phyloP scores from a whole-genome alignment of 2,888 invertebrate genomes.

The Acanthacorydalis orientalis region DNA sequence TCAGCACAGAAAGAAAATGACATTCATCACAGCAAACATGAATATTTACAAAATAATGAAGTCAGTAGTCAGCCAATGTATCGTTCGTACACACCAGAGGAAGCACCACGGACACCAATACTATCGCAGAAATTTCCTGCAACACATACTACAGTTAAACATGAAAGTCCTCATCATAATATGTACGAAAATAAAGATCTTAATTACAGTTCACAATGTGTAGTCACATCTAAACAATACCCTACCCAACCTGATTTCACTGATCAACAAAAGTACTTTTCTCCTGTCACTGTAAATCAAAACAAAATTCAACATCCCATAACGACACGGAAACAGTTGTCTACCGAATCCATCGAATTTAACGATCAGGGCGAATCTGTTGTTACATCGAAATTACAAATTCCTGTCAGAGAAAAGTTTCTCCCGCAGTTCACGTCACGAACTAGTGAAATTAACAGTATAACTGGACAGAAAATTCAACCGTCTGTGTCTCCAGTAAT shows the following conservation, averaged over 20 bases:
- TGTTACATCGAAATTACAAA: slow-evolving; percentile 26
- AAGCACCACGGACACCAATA: too few species aligned
- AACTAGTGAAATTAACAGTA: slow-evolving; percentile 1
- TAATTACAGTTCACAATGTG: background rate
- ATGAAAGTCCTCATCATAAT: too few species aligned
- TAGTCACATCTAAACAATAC: background rate
- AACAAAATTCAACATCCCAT: slow-evolving; percentile 8
- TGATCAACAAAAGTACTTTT: too few species aligned
- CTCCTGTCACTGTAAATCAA: background rate
- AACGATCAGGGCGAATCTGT: slow-evolving; percentile 25
- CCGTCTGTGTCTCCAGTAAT: slow-evolving; percentile 16
- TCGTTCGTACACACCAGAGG: too few species aligned
- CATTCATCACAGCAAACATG: too few species aligned
- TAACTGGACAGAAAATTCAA: background rate
- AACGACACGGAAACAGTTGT: slow-evolving; percentile 13
- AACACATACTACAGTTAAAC: too few species aligned
- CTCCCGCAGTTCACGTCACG: slow-evolving; percentile 8
- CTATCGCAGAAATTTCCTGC: too few species aligned
- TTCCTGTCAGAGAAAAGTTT: slow-evolving; percentile 18
- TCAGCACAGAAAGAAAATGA: too few species aligned
- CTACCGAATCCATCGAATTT: slow-evolving; percentile 19
- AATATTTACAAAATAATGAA: too few species aligned
- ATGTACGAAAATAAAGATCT: too few species aligned
- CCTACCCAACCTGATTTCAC: background rate
- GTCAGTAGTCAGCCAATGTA: too few species aligned